Evolutionary conservation across 2,888 invertebrate species (phyloP).

Genomic region (Blastobasis lacticolella): DNA sequence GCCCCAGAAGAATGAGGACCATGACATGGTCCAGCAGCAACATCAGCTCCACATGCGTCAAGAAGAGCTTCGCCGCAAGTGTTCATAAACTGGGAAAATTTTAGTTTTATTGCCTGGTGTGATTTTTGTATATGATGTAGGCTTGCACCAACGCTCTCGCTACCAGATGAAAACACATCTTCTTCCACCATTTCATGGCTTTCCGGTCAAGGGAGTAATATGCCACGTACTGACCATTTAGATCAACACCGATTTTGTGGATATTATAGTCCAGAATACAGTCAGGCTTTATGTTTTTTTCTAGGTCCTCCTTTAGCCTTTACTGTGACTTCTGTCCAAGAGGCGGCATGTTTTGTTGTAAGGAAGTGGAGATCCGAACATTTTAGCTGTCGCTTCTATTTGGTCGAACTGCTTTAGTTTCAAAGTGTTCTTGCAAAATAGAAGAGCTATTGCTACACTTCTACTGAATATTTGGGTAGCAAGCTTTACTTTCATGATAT

Average conservation of each 20-base stretch:
- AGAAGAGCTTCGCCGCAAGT: neutral
- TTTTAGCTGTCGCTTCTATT: too few relatives aligned
- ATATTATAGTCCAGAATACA: conserved; percentile 7
- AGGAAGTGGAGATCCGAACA: too few relatives aligned
- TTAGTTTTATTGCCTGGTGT: neutral
- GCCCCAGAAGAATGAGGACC: neutral
- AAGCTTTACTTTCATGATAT: too few relatives aligned
- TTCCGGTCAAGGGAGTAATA: conserved; percentile 4
- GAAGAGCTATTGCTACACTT: too few relatives aligned
- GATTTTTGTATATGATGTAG: conserved; percentile 5
- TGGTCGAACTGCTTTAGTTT: too few relatives aligned
- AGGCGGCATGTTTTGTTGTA: conserved; percentile 9
- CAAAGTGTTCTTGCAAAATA: too few relatives aligned
- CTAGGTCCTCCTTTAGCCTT: conserved; percentile 2
- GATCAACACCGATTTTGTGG: conserved; percentile 6
- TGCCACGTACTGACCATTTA: conserved; percentile 7
- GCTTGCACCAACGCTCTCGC: conserved; percentile 7
- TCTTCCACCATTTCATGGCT: conserved; percentile 16
- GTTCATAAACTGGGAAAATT: neutral
- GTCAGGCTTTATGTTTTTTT: conserved; percentile 4
- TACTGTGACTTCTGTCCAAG: conserved; percentile 9
- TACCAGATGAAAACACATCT: conserved; percentile 12
- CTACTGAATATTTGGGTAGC: too few relatives aligned
- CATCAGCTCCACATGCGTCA: neutral
- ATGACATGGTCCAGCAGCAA: neutral